Evolutionary conservation across 2,888 invertebrate species (phyloP), one percentile per base, ranked within the genome.

Genomic region (Noctua fimbriata): DNA sequence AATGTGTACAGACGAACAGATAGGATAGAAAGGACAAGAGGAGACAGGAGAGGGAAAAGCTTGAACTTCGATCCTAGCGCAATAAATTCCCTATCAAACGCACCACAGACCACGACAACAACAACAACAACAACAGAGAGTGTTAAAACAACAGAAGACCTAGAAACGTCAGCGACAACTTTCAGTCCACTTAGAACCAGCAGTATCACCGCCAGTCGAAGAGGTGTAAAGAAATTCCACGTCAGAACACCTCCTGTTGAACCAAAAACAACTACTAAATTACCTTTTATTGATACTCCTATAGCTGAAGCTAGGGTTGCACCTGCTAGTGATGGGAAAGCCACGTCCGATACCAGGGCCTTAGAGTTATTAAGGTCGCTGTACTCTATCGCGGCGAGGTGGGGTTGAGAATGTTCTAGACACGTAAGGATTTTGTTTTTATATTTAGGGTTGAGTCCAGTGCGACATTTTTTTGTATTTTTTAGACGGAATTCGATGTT

Each of bases 351-450:
- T 91, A 97, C 98, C 41, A 97, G 98, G 93, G 98, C 98, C 24
- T 95, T 99, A 90, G 98, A 98, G 94, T 96, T 99, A 88, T 97
- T 99, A 92, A 98, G 98, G 95, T 98, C 98, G 85, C 96, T 99
- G 79, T 99, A 98, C 95, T 98, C 98, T 84, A 98, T 99, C 93
- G 98, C 98, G 78, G 98, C 98, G 36, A 98, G 98, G 95, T 98
- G 98, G 97, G 98, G 98, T 90, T 97, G 94, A 95, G 83, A 83
- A 77, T 83, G 79, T 84, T 82, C 72, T 88, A 88, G 81, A 82
- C 65, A 81, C 89, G 74, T 90, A 90, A 89, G 90, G 87, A 87
- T 86, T 88, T 83, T 89, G 86, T 90, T 89, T 91, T 92, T 92
- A 91, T 92, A 92, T 93, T 93, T 93, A 93, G 93, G 93, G 90